Percentiles rank a stretch among this genome's conserved stretches.
These are phyloP conservation scores for Pammene aurita DNA, from an alignment of 2,888 invertebrate genomes.

Conservation along the genomic window DNA sequence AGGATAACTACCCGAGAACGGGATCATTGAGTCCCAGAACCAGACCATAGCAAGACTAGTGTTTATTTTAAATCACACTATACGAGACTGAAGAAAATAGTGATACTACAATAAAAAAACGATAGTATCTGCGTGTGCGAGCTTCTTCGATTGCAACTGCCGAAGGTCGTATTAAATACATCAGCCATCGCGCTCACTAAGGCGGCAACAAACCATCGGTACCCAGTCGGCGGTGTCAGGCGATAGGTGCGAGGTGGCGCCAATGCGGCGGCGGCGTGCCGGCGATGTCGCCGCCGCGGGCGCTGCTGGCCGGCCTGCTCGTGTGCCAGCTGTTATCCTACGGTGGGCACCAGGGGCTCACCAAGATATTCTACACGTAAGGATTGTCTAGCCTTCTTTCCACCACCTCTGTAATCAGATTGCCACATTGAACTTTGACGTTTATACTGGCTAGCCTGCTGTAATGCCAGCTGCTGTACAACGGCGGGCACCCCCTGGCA, in stretches of 20 bases:
- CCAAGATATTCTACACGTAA: slow-evolving; percentile 82
- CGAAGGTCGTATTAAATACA: too few species aligned
- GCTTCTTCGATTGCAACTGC: too few species aligned
- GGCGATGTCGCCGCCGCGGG: slow-evolving; percentile 79
- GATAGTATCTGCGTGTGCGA: too few species aligned
- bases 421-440: too few species aligned
- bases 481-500: too few species aligned
- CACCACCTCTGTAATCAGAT: background rate
- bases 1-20: background rate
- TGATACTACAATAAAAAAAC: too few species aligned
- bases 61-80: too few species aligned
- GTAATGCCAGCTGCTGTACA: too few species aligned
- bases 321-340: slow-evolving; percentile 78
- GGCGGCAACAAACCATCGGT: background rate
- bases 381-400: slow-evolving; percentile 41
- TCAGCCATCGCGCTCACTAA: background rate
- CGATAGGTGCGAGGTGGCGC: slow-evolving; percentile 70
- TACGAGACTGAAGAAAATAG: too few species aligned
- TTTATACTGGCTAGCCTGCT: too few species aligned
- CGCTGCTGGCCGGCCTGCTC: slow-evolving; percentile 77
- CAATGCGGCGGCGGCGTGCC: slow-evolving; percentile 78
- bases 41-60: background rate
- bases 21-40: background rate
- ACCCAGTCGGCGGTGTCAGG: slow-evolving; percentile 50
- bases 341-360: slow-evolving; percentile 82